These are phyloP conservation scores for Jordanella pulchra DNA, from an alignment of 2,797 vertebrate species.

Conservation along the genomic window DNA sequence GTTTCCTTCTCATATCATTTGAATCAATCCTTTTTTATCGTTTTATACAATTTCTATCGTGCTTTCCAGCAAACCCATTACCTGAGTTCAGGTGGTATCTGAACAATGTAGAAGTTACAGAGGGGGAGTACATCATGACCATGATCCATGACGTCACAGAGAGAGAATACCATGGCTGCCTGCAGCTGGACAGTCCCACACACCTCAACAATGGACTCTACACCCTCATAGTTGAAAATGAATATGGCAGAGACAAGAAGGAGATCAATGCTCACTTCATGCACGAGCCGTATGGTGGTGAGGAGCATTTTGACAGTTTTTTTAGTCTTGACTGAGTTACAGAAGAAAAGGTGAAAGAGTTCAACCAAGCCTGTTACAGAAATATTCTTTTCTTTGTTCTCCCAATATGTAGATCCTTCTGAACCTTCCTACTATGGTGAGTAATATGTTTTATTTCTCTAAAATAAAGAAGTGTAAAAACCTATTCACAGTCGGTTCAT, in stretches of 20 bases:
- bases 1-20: neutral
- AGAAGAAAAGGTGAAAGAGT: neutral
- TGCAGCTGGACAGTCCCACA: slow-evolving; percentile 94
- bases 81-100: slow-evolving; percentile 87
- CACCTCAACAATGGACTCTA: slow-evolving; percentile 95
- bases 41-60: neutral
- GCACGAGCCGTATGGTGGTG: slow-evolving; percentile 85
- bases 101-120: slow-evolving; percentile 79
- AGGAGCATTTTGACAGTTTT: slow-evolving; percentile 51
- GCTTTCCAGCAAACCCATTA: slow-evolving; percentile 85
- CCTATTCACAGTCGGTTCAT: slow-evolving; percentile 3
- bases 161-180: slow-evolving; percentile 94
- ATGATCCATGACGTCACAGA: slow-evolving; percentile 89
- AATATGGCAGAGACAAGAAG: slow-evolving; percentile 84
- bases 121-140: slow-evolving; percentile 88
- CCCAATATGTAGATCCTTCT: slow-evolving; percentile 46
- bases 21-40: neutral
- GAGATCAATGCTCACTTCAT: slow-evolving; percentile 91
- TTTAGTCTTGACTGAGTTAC: neutral
- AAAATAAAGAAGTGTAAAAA: slow-evolving; percentile 8
- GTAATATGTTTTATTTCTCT: slow-evolving; percentile 30
- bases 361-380: neutral
- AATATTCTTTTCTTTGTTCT: slow-evolving; percentile 12
- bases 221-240: slow-evolving; percentile 86
- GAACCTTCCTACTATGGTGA: slow-evolving; percentile 80